Base-by-base conservation (phyloP, 1,140 invertebrate species). In the Vollenhovia emeryi region DNA sequence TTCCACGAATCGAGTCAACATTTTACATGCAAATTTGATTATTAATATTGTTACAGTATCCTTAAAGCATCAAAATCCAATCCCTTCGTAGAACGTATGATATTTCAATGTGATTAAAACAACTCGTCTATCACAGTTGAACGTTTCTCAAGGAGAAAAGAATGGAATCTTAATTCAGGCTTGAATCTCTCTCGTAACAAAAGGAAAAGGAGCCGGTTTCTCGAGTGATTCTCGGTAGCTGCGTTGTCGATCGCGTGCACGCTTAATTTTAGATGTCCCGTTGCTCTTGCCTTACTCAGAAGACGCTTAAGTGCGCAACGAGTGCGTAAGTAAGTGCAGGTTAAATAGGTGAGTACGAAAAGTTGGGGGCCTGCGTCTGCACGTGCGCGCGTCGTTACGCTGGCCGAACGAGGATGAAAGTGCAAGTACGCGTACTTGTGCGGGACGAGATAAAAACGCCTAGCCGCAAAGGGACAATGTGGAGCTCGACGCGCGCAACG, bases 181-280 rank as follows among this genome's bases (percentile, higher is more conserved):
- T 85, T 2, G 6, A 79, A 21, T 18, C 48, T 64, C 21, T 74
- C 27, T 27, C 21, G 48, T n/a, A 21, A 78, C 52, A 86, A 86
- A 75, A 82, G 30, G 6, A 86, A 50, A 45, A 73, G 57, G 40
- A 50, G 60, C 6, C 69, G 43, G 69, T 84, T 15, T 36, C 6
- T 55, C 40, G 76, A 87, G 80, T 57, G 87, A 83, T 83, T 86
- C 88, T 71, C 59, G 69, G 87, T 88, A 88, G 64, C 24, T 88
- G 64, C 86, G 84, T 55, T n/a, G 78, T 88, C 71, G 40, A 68
- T 68, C 74, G 86, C 78, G 73, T 76, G 80, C 50, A 27, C 75
- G 69, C 78, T 88, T 89, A 86, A 86, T 88, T 88, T 88, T 86
- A 86, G 71, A 88, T 55, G 27, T 83, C 87, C 69, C 80, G 68